Percentiles rank a stretch among this genome's conserved stretches.
Evolutionary conservation across 2,888 invertebrate genomes (phyloP).

Genomic region (Diaprepes abbreviatus): DNA sequence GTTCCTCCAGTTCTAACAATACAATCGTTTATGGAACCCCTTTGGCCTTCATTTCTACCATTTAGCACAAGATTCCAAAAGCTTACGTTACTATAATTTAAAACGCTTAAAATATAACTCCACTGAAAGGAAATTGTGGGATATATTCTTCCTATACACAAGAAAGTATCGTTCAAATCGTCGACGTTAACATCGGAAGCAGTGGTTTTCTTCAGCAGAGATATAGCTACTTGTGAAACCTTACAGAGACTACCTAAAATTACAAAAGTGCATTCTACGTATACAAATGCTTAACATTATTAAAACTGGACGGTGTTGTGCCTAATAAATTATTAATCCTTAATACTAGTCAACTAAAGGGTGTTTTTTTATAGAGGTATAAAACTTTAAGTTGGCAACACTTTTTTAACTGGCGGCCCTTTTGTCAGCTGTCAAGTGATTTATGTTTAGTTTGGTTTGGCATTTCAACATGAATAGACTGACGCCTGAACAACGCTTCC

Average conservation of each 20-base stretch:
- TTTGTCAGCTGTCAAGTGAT: no score
- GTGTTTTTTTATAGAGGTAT: no score
- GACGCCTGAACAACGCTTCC: no score
- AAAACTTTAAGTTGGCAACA: no score
- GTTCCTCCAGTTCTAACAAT: conserved; percentile 77
- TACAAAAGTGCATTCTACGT: no score
- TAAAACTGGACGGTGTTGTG: no score
- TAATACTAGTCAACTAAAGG: no score
- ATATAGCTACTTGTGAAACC: conserved; percentile 71
- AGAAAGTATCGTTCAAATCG: conserved; percentile 72
- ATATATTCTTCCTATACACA: conserved; percentile 70
- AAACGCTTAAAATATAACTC: conserved; percentile 81
- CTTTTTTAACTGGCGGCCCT: no score
- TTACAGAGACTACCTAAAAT: conserved; percentile 69
- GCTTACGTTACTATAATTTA: conserved; percentile 78
- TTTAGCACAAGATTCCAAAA: conserved; percentile 73
- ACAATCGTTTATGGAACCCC: conserved; percentile 70
- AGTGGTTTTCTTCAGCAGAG: conserved; percentile 50
- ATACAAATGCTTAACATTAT: no score
- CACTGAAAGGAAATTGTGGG: conserved; percentile 82
- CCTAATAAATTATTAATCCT: no score
- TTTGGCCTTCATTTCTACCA: conserved; percentile 36
- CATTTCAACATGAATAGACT: no score
- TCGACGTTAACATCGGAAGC: conserved; percentile 67
- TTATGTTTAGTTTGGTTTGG: no score